These are phyloP conservation scores for Aradophagus sp. DNA, from an alignment of 1,140 invertebrate genomes.

Conservation along the genomic window DNA sequence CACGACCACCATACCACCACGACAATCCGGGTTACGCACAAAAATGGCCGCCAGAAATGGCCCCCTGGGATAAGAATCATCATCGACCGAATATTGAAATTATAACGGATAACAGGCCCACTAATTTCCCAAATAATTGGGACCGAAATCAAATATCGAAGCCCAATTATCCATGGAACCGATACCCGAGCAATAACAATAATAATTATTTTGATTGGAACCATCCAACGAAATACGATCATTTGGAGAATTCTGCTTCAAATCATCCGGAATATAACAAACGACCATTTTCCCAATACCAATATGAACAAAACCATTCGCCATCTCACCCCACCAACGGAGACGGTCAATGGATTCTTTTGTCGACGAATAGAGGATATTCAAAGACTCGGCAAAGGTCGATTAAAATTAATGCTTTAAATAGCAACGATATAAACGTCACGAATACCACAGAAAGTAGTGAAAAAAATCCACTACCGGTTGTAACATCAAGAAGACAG, in stretches of 20 bases:
- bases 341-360: conserved; percentile 84
- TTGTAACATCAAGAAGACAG: conserved; percentile 71
- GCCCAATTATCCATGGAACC: conserved; percentile 64
- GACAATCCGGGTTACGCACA: conserved; percentile 63
- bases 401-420: conserved; percentile 70
- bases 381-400: conserved; percentile 72
- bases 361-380: conserved; percentile 86
- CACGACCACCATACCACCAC: conserved; percentile 49
- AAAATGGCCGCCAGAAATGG: conserved; percentile 71
- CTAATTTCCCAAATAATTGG: conserved; percentile 79
- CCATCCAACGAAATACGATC: conserved; percentile 59
- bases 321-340: conserved; percentile 78
- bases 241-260: conserved; percentile 40
- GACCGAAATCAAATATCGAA: conserved; percentile 59
- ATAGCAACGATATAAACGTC: conserved; percentile 72
- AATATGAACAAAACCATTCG: conserved; percentile 69
- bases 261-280: conserved; percentile 56
- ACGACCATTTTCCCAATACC: conserved; percentile 70
- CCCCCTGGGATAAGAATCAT: conserved; percentile 65
- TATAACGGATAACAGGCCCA: conserved; percentile 80
- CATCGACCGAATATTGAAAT: conserved; percentile 72
- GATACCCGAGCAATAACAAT: conserved; percentile 55
- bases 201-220: conserved; percentile 58
- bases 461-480: conserved; percentile 53
- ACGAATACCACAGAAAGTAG: conserved; percentile 49